Percentiles rank a stretch among this genome's conserved stretches.
Conservation (phyloP, 2,888 invertebrate species). For the Ctena decussata region DNA sequence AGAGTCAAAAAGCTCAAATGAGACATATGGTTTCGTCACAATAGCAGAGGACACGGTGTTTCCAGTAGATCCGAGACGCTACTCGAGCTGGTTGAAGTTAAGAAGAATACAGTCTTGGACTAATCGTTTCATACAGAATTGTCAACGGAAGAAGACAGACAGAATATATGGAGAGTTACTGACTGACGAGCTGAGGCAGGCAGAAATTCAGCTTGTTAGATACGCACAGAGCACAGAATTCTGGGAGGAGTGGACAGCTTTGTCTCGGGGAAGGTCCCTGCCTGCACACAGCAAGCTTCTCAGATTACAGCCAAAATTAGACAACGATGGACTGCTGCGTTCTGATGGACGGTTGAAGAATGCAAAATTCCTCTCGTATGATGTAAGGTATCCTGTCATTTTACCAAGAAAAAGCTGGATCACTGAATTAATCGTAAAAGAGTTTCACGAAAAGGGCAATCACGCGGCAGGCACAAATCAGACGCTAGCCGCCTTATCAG, state of each 20-base stretch:
- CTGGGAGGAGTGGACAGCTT: not conserved
- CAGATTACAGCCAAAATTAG: not conserved
- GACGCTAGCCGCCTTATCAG: not conserved
- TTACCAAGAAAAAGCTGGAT: not conserved
- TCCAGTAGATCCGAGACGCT: too few species aligned
- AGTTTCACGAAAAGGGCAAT: not conserved
- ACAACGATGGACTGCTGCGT: not conserved
- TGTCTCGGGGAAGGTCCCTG: too few species aligned
- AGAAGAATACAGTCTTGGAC: not conserved
- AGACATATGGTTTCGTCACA: not conserved
- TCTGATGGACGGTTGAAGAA: too few species aligned
- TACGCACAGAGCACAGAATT: not conserved
- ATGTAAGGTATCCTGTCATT: too few species aligned
- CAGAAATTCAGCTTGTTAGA: too few species aligned
- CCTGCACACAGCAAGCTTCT: not conserved
- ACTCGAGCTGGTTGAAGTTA: not conserved
- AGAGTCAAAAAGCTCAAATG: not conserved
- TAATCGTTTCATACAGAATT: too few species aligned
- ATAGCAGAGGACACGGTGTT: not conserved
- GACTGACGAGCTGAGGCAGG: too few species aligned
- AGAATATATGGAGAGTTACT: too few species aligned
- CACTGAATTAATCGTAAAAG: not conserved
- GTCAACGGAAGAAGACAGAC: too few species aligned
- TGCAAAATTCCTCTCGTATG: too few species aligned
- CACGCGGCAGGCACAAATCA: not conserved